Evolutionary conservation across 2,797 vertebrate genomes (phyloP).

Genomic region (Eospalax fontanierii): DNA sequence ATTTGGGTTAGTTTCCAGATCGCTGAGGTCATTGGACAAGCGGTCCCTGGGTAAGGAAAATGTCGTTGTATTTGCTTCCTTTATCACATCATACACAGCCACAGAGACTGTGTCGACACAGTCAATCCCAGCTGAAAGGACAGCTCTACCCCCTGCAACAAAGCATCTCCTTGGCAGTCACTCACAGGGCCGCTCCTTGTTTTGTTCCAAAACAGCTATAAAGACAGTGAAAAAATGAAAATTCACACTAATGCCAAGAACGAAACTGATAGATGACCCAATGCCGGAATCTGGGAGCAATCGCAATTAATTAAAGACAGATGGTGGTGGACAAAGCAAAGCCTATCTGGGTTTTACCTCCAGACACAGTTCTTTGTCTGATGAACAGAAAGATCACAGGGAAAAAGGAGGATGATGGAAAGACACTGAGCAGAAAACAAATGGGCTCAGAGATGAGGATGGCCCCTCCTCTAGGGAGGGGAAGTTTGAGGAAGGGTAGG

Average conservation of each 20-base stretch:
- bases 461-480: neutral
- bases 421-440: slow-evolving; percentile 11
- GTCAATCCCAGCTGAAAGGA: neutral
- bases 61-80: neutral
- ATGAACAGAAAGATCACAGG: slow-evolving; percentile 43
- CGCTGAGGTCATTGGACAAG: slow-evolving; percentile 51
- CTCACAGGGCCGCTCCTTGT: neutral
- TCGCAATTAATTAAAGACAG: slow-evolving; percentile 84
- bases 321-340: slow-evolving; percentile 69
- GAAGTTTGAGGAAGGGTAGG: neutral
- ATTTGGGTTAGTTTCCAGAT: slow-evolving; percentile 33
- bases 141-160: slow-evolving; percentile 51
- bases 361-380: slow-evolving; percentile 70
- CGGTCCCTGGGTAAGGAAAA: slow-evolving; percentile 17
- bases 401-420: neutral
- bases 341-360: slow-evolving; percentile 76
- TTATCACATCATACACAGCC: slow-evolving; percentile 1
- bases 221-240: slow-evolving; percentile 74
- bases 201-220: slow-evolving; percentile 72
- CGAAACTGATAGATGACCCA: slow-evolving; percentile 78
- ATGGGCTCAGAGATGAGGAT: too few relatives aligned
- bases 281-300: slow-evolving; percentile 80
- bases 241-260: slow-evolving; percentile 77
- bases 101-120: neutral
- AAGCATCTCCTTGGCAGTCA: slow-evolving; percentile 72